Evolutionary conservation across 2,888 invertebrate species (phyloP).

Genomic region (Andrena chrysosceles): DNA sequence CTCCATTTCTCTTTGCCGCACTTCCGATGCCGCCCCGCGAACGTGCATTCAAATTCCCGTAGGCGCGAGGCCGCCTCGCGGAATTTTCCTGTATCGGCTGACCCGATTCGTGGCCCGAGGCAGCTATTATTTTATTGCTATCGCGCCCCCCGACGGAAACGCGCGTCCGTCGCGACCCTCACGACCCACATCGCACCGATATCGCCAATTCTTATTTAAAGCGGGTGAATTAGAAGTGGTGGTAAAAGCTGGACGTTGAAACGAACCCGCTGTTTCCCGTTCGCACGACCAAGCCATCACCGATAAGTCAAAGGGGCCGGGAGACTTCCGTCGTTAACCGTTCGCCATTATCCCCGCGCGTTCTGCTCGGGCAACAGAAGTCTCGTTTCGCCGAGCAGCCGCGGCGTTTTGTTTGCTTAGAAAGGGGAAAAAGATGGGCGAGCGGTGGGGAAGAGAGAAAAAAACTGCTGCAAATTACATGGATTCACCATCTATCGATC

Average conservation of each 20-base stretch:
- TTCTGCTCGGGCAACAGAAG: background rate
- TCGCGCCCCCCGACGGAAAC: constrained; percentile 39
- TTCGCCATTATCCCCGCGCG: background rate
- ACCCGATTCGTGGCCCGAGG: constrained; percentile 55
- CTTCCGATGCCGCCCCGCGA: constrained; percentile 22
- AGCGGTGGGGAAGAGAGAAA: background rate
- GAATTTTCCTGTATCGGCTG: constrained; percentile 51
- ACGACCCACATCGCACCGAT: constrained; percentile 37
- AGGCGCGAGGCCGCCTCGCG: constrained; percentile 1
- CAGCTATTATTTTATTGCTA: constrained; percentile 54
- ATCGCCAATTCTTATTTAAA: constrained; percentile 17
- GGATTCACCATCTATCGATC: constrained; percentile 64
- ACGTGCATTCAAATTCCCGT: constrained; percentile 58
- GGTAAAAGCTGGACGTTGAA: background rate
- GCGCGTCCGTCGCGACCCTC: constrained; percentile 23
- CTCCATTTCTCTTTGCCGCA: constrained; percentile 11
- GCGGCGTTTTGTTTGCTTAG: constrained; percentile 5
- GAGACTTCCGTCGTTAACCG: background rate
- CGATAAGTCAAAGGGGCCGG: background rate
- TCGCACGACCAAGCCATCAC: background rate
- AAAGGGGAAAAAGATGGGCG: constrained; percentile 11
- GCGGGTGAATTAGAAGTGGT: background rate
- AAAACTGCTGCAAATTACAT: constrained; percentile 28
- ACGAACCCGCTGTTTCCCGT: background rate
- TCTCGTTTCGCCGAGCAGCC: constrained; percentile 34